Base-by-base conservation (phyloP, 2,113 vertebrate species). In the Phylloscopus whistleri region DNA sequence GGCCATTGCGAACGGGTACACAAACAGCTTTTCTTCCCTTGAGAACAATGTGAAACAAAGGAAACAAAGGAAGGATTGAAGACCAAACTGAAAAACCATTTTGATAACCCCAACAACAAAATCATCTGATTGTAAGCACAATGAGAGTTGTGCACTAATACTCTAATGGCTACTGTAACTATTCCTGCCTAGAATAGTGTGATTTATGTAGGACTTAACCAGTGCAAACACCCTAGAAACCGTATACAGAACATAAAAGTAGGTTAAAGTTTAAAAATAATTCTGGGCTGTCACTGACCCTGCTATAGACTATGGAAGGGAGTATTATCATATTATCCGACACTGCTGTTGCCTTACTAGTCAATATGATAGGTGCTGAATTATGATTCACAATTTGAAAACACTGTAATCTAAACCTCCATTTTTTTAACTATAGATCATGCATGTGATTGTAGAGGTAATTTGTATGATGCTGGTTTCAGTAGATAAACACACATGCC, bases 261-360 rank as follows among this genome's bases (percentile, higher is more conserved):
- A 98, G 96, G 96, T 94, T 96, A 97, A 97, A 96, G 96, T 93
- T 97, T 95, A 93, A 97, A 97, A 97, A 97, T 97, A 93, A 97
- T 97, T 97, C 97, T 97, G 97, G 97, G 97, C 97, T 98, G 94
- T 97, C 97, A 93, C 92, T 91, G 88, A 96, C 97, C 97, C 97
- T 55, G 82, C 97, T 95, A 76, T 98, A 97, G 96, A 97, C 97
- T 97, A 94, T 97, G 98, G 98, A 97, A 98, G 97, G 97, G 97
- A 96, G 96, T 98, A 94, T 97, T 97, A 96, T 97, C 88, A 91
- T 98, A 98, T 98, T 98, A 96, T 96, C 93, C 26, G 7, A 98
- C 97, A 98, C 98, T 98, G 98, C 98, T 98, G 98, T 98, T 98
- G 98, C 98, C 98, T 98, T 98, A 98, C 98, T 98, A 98, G 98